Conservation (phyloP, 2,888 invertebrate species). For the Dascillus cervinus region DNA sequence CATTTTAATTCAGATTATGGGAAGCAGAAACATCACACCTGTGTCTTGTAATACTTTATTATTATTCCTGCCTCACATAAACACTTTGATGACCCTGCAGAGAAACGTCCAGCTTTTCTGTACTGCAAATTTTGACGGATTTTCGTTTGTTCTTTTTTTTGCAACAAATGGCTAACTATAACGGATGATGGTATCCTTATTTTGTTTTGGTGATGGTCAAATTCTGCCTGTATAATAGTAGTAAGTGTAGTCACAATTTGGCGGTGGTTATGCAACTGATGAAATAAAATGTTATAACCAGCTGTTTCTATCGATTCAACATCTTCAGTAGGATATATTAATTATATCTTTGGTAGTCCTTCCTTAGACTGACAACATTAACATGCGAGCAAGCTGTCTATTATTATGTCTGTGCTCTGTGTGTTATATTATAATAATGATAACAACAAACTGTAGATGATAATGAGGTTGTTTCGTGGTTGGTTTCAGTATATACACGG, state of each 20-base stretch:
- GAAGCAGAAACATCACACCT: slow-evolving; percentile 18
- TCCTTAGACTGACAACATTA: slow-evolving; percentile 20
- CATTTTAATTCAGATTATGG: slow-evolving; percentile 30
- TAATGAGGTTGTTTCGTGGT: slow-evolving; percentile 33
- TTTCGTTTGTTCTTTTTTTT: too few species aligned
- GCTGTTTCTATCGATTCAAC: slow-evolving; percentile 4
- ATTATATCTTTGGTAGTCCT: slow-evolving; percentile 33
- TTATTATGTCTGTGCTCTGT: not conserved
- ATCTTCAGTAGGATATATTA: slow-evolving; percentile 6
- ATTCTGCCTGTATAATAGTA: too few species aligned
- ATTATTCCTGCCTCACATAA: slow-evolving; percentile 21
- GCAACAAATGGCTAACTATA: too few species aligned
- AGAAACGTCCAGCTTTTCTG: slow-evolving; percentile 36
- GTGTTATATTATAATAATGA: slow-evolving; percentile 8
- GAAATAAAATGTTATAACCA: too few species aligned
- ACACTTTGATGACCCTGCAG: slow-evolving; percentile 24
- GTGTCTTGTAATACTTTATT: too few species aligned
- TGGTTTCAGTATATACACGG: slow-evolving; percentile 37
- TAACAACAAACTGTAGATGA: slow-evolving; percentile 13
- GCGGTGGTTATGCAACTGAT: too few species aligned
- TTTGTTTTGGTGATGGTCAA: too few species aligned
- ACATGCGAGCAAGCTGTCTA: not conserved
- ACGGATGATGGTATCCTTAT: too few species aligned
- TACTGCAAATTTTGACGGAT: too few species aligned
- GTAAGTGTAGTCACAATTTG: too few species aligned